A percentile compares a stretch with the other conserved stretches of the same genome.
These are phyloP conservation scores for Crambe crambe DNA, from an alignment of 37 sponge, comb jelly and placozoan genomes.

Conservation along the genomic window DNA sequence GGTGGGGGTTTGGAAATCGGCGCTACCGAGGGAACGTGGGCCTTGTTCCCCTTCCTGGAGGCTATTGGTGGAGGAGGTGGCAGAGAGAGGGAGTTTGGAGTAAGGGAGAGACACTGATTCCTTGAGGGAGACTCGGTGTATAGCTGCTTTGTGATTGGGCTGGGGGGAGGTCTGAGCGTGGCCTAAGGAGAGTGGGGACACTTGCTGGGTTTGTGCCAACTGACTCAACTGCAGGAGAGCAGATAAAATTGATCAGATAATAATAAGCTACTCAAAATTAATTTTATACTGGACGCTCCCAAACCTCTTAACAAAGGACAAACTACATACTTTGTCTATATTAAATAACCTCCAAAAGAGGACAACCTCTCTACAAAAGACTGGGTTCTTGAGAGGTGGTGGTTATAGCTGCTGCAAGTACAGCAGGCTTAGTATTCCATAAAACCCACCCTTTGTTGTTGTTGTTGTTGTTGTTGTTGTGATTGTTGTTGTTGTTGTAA, in stretches of 20 bases:
- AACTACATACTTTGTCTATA: too few species aligned
- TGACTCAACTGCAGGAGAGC: neutral
- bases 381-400: too few species aligned
- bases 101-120: slow-evolving; percentile 4
- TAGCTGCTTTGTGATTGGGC: slow-evolving; percentile 19
- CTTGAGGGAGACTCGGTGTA: slow-evolving; percentile 19
- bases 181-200: neutral
- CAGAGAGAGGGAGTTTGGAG: slow-evolving; percentile 18
- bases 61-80: slow-evolving; percentile 8
- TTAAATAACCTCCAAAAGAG: too few species aligned
- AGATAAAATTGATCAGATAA: too few species aligned
- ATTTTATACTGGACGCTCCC: too few species aligned
- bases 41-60: neutral
- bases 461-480: slow-evolving; percentile 28
- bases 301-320: too few species aligned
- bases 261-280: too few species aligned
- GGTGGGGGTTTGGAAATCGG: neutral
- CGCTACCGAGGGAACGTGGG: neutral
- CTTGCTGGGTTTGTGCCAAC: neutral
- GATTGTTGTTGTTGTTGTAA: slow-evolving; percentile 14
- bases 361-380: too few species aligned
- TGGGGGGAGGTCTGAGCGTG: slow-evolving; percentile 7
- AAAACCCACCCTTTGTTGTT: neutral
- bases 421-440: too few species aligned
- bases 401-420: too few species aligned